Percentiles rank a stretch among this genome's conserved stretches.
phyloP scores from a whole-genome alignment of 2,888 invertebrate genomes.

The Molanna angustata region DNA sequence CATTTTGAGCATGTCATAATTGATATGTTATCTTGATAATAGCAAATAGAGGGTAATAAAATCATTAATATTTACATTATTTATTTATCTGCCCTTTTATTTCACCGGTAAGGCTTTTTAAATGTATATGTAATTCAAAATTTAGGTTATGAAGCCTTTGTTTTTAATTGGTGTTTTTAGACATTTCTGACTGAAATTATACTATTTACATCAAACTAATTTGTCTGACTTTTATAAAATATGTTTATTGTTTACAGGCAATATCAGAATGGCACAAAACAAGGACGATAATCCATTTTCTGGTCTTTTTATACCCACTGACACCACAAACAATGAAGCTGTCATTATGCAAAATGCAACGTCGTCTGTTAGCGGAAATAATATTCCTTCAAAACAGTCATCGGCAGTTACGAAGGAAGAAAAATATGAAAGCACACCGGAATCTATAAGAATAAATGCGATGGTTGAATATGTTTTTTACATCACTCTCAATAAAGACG shows the following conservation, averaged over 20 bases:
- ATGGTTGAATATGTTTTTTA: slow-evolving; percentile 71
- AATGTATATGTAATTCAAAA: too few species aligned
- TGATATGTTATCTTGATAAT: background rate
- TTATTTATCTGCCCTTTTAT: too few species aligned
- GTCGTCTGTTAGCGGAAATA: slow-evolving; percentile 5
- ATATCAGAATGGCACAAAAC: slow-evolving; percentile 15
- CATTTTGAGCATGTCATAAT: background rate
- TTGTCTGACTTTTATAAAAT: background rate
- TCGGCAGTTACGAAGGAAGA: background rate
- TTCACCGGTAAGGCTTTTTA: too few species aligned
- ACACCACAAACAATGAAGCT: slow-evolving; percentile 7
- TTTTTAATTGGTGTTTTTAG: background rate
- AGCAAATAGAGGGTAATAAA: background rate
- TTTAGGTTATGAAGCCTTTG: background rate
- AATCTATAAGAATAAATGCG: slow-evolving; percentile 46
- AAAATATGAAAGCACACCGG: background rate
- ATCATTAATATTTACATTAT: too few species aligned
- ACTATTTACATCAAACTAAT: background rate
- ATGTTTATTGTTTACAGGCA: background rate
- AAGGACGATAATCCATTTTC: slow-evolving; percentile 35
- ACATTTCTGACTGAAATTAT: background rate
- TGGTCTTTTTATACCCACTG: slow-evolving; percentile 31
- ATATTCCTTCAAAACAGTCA: slow-evolving; percentile 4
- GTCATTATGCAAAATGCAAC: background rate
- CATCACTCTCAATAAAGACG: slow-evolving; percentile 61